Evolutionary conservation across 1,140 invertebrate species (phyloP).

Genomic region (Saccostrea glomerata): DNA sequence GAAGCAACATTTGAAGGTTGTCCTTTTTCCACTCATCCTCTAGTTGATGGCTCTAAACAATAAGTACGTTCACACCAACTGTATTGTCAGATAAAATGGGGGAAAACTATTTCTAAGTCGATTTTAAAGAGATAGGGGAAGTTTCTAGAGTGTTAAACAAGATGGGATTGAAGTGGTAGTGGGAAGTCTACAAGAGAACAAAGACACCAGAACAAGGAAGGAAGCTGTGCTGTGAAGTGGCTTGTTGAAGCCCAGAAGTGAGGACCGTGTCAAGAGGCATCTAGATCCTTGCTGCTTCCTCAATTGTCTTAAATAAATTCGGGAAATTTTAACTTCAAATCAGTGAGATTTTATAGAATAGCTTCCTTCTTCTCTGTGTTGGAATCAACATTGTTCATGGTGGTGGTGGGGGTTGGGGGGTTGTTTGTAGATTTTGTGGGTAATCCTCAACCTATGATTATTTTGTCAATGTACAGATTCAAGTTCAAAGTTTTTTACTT

Average conservation of each 20-base stretch:
- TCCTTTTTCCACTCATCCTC: too few relatives aligned
- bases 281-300: constrained; percentile 3
- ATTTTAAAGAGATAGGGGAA: neutral
- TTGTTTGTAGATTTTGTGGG: too few relatives aligned
- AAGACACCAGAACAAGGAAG: constrained; percentile 24
- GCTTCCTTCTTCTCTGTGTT: neutral
- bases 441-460: too few relatives aligned
- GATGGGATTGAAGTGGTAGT: neutral
- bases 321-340: neutral
- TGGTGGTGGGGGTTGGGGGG: too few relatives aligned
- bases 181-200: neutral
- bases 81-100: neutral
- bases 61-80: neutral
- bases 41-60: too few relatives aligned
- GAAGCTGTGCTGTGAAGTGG: constrained; percentile 3
- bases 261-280: neutral
- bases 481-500: too few relatives aligned
- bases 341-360: neutral
- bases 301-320: neutral
- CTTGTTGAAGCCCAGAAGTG: neutral
- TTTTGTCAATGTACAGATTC: too few relatives aligned
- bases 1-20: too few relatives aligned
- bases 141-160: neutral
- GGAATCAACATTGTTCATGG: neutral
- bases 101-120: neutral